Conservation (phyloP, 1,140 invertebrate genomes). For the Melitaea cinxia region DNA sequence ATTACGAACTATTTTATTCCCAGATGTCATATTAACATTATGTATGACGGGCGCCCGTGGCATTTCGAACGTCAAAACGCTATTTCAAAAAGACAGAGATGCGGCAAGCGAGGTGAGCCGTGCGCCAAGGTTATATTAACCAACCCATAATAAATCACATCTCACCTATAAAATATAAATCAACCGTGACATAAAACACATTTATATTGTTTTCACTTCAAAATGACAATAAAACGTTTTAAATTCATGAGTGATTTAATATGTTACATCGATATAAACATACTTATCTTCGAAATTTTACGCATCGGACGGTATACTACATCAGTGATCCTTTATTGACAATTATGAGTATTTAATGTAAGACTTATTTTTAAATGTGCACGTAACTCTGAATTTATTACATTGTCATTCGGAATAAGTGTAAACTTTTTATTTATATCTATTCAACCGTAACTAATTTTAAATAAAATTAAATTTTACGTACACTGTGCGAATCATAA, state of each 20-base stretch:
- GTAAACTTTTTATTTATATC: constrained; percentile 12
- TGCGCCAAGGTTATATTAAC: constrained; percentile 64
- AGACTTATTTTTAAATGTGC: constrained; percentile 21
- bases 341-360: constrained; percentile 48
- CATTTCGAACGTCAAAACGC: constrained; percentile 43
- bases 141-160: constrained; percentile 72
- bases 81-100: constrained; percentile 45
- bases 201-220: constrained; percentile 80
- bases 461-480: not conserved
- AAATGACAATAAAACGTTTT: constrained; percentile 78
- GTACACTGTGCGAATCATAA: not conserved
- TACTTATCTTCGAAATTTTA: constrained; percentile 56
- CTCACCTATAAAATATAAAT: constrained; percentile 79
- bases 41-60: constrained; percentile 52
- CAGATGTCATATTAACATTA: constrained; percentile 52
- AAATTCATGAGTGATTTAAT: constrained; percentile 78
- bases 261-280: constrained; percentile 56
- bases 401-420: constrained; percentile 1
- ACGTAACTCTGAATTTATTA: constrained; percentile 22
- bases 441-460: constrained; percentile 7
- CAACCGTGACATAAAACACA: constrained; percentile 74
- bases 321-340: constrained; percentile 58
- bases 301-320: constrained; percentile 51
- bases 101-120: constrained; percentile 34
- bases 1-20: constrained; percentile 44